Percentiles rank a stretch among this genome's conserved stretches.
phyloP scores from a whole-genome alignment of 35 echinoderm and acorn worm species.

The Lytechinus pictus region DNA sequence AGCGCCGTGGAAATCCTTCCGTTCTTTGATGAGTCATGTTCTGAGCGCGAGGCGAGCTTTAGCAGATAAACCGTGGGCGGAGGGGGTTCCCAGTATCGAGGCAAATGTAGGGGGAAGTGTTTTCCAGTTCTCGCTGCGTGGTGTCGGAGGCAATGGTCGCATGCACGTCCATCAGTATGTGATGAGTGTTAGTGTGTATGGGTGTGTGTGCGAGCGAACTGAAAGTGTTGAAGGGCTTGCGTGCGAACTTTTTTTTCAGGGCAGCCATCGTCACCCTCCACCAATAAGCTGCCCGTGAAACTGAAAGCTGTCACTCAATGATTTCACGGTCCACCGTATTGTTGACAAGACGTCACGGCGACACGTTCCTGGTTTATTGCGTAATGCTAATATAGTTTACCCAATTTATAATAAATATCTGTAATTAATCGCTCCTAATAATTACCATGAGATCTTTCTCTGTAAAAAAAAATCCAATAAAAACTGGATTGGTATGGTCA shows the following conservation, averaged over 20 bases:
- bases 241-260: neutral
- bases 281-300: neutral
- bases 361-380: too few relatives aligned
- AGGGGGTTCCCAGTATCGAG: slow-evolving; percentile 34
- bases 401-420: too few relatives aligned
- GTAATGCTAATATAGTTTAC: too few relatives aligned
- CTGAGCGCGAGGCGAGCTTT: neutral
- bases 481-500: too few relatives aligned
- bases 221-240: slow-evolving; percentile 22
- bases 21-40: slow-evolving; percentile 22
- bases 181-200: neutral
- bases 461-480: too few relatives aligned
- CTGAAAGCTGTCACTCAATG: neutral
- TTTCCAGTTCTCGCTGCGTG: slow-evolving; percentile 14
- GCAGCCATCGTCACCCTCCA: neutral
- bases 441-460: too few relatives aligned
- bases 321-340: too few relatives aligned
- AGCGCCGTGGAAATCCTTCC: slow-evolving; percentile 29
- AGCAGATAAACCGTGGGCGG: neutral
- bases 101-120: neutral
- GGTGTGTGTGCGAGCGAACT: neutral
- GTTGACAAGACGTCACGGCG: too few relatives aligned
- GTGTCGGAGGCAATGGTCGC: neutral
- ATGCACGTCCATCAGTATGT: neutral
- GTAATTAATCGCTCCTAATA: too few relatives aligned